Evolutionary conservation across 2,797 vertebrate species (phyloP).

Genomic region (Protonibea diacanthus): DNA sequence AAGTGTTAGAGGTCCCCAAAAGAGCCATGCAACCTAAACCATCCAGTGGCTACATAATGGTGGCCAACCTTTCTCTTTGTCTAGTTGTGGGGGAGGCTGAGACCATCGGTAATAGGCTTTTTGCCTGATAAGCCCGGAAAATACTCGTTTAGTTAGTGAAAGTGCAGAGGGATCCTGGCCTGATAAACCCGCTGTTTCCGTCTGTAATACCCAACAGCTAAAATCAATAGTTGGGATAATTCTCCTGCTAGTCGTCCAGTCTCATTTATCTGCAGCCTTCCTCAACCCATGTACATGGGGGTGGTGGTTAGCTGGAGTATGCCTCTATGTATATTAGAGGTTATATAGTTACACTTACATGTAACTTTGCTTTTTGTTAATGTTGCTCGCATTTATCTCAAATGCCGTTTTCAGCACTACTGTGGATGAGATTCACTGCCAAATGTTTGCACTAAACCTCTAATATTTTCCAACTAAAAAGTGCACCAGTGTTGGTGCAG

Average conservation of each 20-base stretch:
- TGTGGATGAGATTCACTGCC: not conserved
- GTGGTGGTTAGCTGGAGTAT: constrained; percentile 64
- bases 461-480: not conserved
- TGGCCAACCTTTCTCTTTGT: constrained; percentile 73
- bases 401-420: constrained; percentile 10
- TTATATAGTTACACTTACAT: constrained; percentile 59
- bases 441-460: constrained; percentile 13
- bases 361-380: constrained; percentile 53
- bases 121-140: constrained; percentile 93
- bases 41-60: constrained; percentile 67
- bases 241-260: constrained; percentile 90
- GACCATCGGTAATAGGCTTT: constrained; percentile 89
- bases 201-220: constrained; percentile 97
- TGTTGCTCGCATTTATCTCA: constrained; percentile 29
- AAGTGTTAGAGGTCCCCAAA: constrained; percentile 69
- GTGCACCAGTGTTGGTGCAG: constrained; percentile 40
- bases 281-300: constrained; percentile 77
- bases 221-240: constrained; percentile 98
- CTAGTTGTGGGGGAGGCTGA: constrained; percentile 78
- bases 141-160: constrained; percentile 95
- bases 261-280: constrained; percentile 84
- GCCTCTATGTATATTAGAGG: constrained; percentile 44
- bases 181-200: constrained; percentile 94
- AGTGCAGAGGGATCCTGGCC: constrained; percentile 93
- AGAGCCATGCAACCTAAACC: constrained; percentile 59